Conservation (phyloP, 2,113 vertebrate genomes). For the Stigmatopora argus region DNA sequence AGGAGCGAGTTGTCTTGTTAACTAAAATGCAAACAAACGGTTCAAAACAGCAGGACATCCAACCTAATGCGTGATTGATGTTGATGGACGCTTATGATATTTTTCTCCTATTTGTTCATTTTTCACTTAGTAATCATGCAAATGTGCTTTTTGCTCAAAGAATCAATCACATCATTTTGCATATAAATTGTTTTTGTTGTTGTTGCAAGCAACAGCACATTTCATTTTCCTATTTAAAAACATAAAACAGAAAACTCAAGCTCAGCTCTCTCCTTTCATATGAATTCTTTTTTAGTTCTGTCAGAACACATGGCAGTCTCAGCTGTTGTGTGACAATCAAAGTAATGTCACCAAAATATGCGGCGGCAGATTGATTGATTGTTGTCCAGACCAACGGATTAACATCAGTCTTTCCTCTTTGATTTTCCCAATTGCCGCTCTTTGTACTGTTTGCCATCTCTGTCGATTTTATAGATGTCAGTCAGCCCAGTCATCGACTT, state of each 20-base stretch:
- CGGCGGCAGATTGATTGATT: constrained; percentile 13
- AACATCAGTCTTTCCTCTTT: constrained; percentile 14
- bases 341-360: constrained; percentile 20
- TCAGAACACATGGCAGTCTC: constrained; percentile 21
- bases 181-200: background rate
- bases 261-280: background rate
- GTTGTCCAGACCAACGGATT: constrained; percentile 12
- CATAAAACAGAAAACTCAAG: constrained; percentile 4
- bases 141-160: background rate
- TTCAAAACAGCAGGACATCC: constrained; percentile 5
- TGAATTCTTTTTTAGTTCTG: constrained; percentile 7
- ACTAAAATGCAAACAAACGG: constrained; percentile 27
- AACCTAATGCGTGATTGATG: background rate
- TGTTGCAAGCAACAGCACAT: background rate
- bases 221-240: constrained; percentile 6
- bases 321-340: constrained; percentile 22
- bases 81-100: background rate
- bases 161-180: constrained; percentile 5
- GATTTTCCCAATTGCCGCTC: constrained; percentile 32
- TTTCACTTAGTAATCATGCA: constrained; percentile 1
- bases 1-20: constrained; percentile 26
- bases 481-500: constrained; percentile 23
- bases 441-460: constrained; percentile 21
- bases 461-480: constrained; percentile 45
- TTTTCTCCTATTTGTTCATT: background rate